These are phyloP conservation scores for Julus scandinavius DNA, from an alignment of 2,888 invertebrate genomes.

Conservation along the genomic window DNA sequence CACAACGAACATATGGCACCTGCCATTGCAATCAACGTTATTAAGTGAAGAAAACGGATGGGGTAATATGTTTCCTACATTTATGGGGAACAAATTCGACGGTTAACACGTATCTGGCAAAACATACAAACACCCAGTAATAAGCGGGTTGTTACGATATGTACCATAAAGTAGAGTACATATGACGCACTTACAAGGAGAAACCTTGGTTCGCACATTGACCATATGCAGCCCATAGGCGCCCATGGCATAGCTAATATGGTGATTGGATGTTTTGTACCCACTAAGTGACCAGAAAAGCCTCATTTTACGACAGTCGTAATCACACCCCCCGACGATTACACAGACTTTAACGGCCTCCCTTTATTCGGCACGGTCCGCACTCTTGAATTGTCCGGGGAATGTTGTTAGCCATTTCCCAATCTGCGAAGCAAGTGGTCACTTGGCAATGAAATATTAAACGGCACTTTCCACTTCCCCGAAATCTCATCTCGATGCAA, in stretches of 20 bases:
- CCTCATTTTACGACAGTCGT: constrained; percentile 29
- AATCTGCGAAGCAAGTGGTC: constrained; percentile 27
- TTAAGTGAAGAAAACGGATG: not conserved
- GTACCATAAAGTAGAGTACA: constrained; percentile 39
- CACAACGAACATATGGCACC: not conserved
- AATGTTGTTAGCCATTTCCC: not conserved
- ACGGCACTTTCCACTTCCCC: constrained; percentile 20
- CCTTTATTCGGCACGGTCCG: not conserved
- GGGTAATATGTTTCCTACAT: not conserved
- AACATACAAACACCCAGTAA: constrained; percentile 40
- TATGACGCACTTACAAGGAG: not conserved
- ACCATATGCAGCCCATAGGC: not conserved
- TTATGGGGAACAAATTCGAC: constrained; percentile 43
- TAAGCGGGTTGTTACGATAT: constrained; percentile 39
- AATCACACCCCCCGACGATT: constrained; percentile 35
- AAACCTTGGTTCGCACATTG: not conserved
- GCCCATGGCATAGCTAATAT: constrained; percentile 10
- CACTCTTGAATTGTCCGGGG: not conserved
- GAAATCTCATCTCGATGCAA: constrained; percentile 22
- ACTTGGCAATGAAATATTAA: constrained; percentile 37
- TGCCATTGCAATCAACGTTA: not conserved
- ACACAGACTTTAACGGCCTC: constrained; percentile 22
- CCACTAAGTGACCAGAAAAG: constrained; percentile 46
- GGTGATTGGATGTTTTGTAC: constrained; percentile 44
- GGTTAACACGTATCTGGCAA: constrained; percentile 40